phyloP scores from a whole-genome alignment of 1,140 invertebrate species.

The Pogonomyrmex californicus region DNA sequence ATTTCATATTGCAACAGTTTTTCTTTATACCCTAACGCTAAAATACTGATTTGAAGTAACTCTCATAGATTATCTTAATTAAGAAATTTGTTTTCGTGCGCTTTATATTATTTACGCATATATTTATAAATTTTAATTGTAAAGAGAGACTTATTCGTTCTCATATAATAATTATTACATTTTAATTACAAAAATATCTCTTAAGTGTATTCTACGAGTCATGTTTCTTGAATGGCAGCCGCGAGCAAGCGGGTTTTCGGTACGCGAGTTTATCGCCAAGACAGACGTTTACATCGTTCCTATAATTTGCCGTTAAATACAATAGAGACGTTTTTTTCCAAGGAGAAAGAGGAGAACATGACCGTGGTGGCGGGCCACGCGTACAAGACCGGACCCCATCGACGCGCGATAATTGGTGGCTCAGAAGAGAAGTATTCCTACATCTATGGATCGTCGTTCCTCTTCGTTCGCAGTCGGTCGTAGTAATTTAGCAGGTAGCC shows the following conservation, averaged over 20 bases:
- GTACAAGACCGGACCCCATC: slow-evolving; percentile 54
- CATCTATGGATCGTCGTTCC: slow-evolving; percentile 55
- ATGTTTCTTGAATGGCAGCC: not conserved
- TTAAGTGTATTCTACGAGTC: not conserved
- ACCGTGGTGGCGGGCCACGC: slow-evolving; percentile 16
- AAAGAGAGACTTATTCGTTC: no score
- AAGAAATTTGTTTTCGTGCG: not conserved
- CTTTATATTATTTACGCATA: not conserved
- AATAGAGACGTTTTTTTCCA: slow-evolving; percentile 41
- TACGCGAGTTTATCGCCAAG: not conserved
- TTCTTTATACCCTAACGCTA: not conserved
- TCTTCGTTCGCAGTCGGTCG: slow-evolving; percentile 65
- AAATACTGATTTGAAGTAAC: slow-evolving; percentile 12
- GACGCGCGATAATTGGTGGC: slow-evolving; percentile 76
- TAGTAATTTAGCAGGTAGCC: slow-evolving; percentile 81
- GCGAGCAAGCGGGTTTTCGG: not conserved
- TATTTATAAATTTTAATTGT: no score
- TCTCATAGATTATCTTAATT: not conserved
- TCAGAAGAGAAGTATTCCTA: slow-evolving; percentile 64
- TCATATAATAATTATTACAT: not conserved
- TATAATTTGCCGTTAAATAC: slow-evolving; percentile 25
- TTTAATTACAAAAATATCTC: not conserved
- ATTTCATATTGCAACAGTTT: not conserved
- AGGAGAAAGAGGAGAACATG: slow-evolving; percentile 25
- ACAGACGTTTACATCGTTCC: not conserved